Evolutionary conservation across 2,113 vertebrate species (phyloP), one percentile per base, ranked within the genome.

Genomic region (Nibea albiflora): DNA sequence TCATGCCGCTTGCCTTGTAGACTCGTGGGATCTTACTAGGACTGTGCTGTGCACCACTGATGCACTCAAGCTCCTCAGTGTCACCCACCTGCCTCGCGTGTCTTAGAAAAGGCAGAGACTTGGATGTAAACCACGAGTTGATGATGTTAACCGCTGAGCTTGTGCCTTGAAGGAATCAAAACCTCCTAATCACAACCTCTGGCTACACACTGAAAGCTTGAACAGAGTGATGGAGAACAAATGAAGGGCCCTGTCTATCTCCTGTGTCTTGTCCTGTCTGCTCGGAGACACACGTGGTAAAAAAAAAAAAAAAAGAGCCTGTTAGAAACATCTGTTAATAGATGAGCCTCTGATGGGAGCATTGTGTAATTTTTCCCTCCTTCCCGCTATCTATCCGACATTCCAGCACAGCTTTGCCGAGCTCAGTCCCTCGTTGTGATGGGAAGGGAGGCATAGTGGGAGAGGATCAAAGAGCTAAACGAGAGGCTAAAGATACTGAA

Each of bases 381-480:
- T 46, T 50, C 39, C 70, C 35, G 60, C 71, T 58, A 56, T 87
- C 81, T 15, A 73, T 87, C 82, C 91, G 76, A 74, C 88, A 89
- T 92, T 94, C 92, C 91, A 77, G 75, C 86, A 85, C 89, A 93
- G 90, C 89, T 83, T 90, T 87, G 87, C 88, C 85, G 75, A 80
- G 79, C 84, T 88, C 74, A 64, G 79, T 74, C 78, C 47, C 85
- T 89, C 85, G 68, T 76, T 56, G 85, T 53, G 83, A 89, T 83
- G 90, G 81, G 78, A 82, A 70, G 82, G 66, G 83, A 85, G 81
- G 83, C 85, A 92, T 94, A 93, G 93, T 90, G 93, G 89, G 92
- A 93, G 90, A 49, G 93, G 93, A 95, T 95, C 91, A 94, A 91
- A 94, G 90, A 90, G 88, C 90, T 93, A 92, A 92, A 93, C 87